These are phyloP conservation scores for Eulithis prunata DNA, from an alignment of 2,888 invertebrate species.

Conservation along the genomic window DNA sequence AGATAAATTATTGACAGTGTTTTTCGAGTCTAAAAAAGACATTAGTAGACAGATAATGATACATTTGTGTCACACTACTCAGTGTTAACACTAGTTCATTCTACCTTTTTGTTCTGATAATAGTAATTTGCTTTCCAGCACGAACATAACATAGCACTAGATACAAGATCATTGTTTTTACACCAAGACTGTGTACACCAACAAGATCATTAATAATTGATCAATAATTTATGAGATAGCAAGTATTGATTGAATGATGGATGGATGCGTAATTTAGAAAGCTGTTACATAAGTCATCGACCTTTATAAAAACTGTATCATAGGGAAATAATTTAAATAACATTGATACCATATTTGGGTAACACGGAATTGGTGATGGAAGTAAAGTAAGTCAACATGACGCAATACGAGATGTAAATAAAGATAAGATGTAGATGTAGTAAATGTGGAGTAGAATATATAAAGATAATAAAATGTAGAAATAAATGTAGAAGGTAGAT, in stretches of 20 bases:
- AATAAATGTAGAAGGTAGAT: no score
- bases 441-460: no score
- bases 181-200: constrained; percentile 1
- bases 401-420: neutral
- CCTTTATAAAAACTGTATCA: constrained; percentile 25
- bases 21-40: no score
- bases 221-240: constrained; percentile 40
- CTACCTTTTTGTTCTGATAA: no score
- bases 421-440: no score
- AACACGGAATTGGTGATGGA: neutral
- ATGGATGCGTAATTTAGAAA: constrained; percentile 29
- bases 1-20: no score
- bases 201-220: constrained; percentile 5
- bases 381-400: neutral
- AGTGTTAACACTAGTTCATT: no score
- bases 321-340: constrained; percentile 20
- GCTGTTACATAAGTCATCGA: constrained; percentile 24
- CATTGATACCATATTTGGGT: constrained; percentile 6
- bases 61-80: no score
- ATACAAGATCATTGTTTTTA: neutral
- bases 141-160: no score
- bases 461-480: no score
- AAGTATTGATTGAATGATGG: constrained; percentile 22
- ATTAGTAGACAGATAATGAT: no score
- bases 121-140: neutral